A percentile compares a stretch with the other conserved stretches of the same genome.
phyloP scores from a whole-genome alignment of 2,797 vertebrate genomes.

The Chanos chanos region DNA sequence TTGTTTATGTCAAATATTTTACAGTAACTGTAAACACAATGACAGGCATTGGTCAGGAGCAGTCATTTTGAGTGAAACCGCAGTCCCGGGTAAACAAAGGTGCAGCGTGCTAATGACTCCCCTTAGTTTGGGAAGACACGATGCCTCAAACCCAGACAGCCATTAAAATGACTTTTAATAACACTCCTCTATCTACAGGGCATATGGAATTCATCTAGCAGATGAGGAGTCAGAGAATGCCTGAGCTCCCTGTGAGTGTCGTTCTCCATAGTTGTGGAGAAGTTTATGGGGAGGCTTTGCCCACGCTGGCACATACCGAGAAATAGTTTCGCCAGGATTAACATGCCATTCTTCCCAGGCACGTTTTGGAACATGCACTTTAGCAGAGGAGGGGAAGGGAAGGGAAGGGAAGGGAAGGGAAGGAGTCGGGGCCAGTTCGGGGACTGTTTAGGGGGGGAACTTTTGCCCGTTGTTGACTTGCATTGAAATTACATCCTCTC shows the following conservation, averaged over 20 bases:
- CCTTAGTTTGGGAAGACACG: constrained; percentile 30
- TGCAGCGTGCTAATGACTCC: constrained; percentile 22
- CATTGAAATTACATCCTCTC: constrained; percentile 24
- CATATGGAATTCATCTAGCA: constrained; percentile 51
- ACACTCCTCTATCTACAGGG: constrained; percentile 27
- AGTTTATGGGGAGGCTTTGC: constrained; percentile 39
- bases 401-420: no score
- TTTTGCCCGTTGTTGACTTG: constrained; percentile 21
- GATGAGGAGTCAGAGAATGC: constrained; percentile 27
- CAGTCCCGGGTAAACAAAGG: constrained; percentile 43
- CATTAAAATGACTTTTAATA: constrained; percentile 40
- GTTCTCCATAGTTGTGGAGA: constrained; percentile 40
- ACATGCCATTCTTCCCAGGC: constrained; percentile 31
- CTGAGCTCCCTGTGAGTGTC: constrained; percentile 25
- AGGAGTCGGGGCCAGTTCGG: constrained; percentile 1
- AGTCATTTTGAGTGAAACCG: constrained; percentile 33
- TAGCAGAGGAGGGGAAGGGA: no score
- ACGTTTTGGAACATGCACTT: constrained; percentile 25
- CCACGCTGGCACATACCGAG: constrained; percentile 22
- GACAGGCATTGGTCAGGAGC: constrained; percentile 26
- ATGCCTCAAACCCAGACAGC: constrained; percentile 31
- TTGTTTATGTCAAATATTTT: constrained; percentile 26
- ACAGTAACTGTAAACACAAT: constrained; percentile 39
- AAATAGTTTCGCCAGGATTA: constrained; percentile 28
- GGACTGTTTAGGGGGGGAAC: constrained; percentile 3